Conservation (phyloP, 2,113 vertebrate species). For the Protobothrops flavoviridis region DNA sequence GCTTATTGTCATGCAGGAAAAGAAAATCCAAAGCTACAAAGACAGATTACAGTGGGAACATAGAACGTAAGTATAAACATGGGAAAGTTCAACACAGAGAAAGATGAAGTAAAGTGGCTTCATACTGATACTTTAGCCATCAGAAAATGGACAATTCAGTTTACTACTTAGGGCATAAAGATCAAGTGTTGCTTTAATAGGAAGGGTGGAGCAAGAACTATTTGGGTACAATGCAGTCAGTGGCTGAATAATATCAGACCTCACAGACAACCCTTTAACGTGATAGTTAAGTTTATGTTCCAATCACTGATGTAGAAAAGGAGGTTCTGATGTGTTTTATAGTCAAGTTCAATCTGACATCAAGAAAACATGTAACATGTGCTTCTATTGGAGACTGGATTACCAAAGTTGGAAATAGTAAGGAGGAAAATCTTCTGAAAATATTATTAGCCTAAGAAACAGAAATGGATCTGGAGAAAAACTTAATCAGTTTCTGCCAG, state of each 20-base stretch:
- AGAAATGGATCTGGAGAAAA: neutral
- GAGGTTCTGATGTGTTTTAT: neutral
- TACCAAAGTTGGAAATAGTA: neutral
- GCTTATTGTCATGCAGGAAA: neutral
- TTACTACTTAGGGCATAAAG: neutral
- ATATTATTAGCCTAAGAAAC: neutral
- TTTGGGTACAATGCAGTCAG: neutral
- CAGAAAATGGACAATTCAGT: neutral
- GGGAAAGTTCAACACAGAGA: neutral
- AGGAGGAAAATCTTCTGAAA: neutral
- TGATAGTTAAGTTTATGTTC: neutral
- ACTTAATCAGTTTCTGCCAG: neutral
- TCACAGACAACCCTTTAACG: neutral
- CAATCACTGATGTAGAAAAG: neutral
- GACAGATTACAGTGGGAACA: neutral
- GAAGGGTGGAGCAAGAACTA: neutral
- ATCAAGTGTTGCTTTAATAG: neutral
- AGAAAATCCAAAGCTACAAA: neutral
- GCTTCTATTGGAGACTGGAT: neutral
- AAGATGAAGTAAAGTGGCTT: neutral
- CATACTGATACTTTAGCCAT: neutral
- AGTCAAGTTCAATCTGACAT: neutral
- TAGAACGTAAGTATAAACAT: neutral
- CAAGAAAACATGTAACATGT: neutral
- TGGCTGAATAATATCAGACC: neutral